phyloP scores from a whole-genome alignment of 2,113 vertebrate genomes.

The Gallinago jamesoni region DNA sequence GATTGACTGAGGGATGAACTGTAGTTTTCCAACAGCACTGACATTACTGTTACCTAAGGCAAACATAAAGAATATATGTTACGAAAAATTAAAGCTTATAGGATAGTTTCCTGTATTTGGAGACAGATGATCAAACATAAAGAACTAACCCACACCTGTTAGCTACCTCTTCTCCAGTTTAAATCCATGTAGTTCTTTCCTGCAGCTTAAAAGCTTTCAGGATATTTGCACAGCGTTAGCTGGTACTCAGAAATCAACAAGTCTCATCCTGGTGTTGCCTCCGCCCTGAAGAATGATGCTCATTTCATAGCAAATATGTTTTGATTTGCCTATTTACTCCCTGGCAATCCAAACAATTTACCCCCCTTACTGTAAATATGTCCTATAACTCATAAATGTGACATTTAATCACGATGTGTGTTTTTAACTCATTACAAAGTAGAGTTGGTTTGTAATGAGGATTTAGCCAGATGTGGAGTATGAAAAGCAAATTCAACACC shows the following conservation, averaged over 20 bases:
- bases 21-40: not conserved
- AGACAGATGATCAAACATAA: not conserved
- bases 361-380: not conserved
- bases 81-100: not conserved
- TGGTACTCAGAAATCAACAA: not conserved
- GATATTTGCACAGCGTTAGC: not conserved
- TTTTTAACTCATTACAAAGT: not conserved
- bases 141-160: not conserved
- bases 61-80: not conserved
- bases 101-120: not conserved
- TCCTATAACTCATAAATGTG: not conserved
- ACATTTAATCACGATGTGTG: not conserved
- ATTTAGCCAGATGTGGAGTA: not conserved
- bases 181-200: not conserved
- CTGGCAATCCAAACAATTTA: not conserved
- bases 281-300: fast-evolving
- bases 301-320: not conserved
- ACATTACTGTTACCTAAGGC: not conserved
- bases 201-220: not conserved
- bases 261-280: not conserved
- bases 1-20: not conserved
- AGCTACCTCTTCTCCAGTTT: not conserved
- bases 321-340: not conserved
- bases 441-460: not conserved
- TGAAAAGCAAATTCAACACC: not conserved